A percentile compares a stretch with the other conserved stretches of the same genome.
These are phyloP conservation scores for Cloeon dipterum DNA, from an alignment of 2,888 invertebrate genomes.

Conservation along the genomic window DNA sequence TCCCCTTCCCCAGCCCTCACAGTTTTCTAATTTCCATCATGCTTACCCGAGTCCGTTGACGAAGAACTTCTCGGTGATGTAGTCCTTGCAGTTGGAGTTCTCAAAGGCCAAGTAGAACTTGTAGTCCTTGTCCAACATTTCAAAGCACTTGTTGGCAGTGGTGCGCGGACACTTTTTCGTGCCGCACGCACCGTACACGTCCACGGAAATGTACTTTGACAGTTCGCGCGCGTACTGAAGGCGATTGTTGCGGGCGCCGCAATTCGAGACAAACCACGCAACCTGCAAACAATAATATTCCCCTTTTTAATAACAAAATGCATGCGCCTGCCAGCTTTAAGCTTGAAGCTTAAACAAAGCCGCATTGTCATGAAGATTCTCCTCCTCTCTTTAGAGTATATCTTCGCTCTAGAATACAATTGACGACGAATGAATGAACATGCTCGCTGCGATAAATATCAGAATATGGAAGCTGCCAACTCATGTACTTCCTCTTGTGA, in stretches of 20 bases:
- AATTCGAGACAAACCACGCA: conserved; percentile 97
- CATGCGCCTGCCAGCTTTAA: too few relatives aligned
- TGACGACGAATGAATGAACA: too few relatives aligned
- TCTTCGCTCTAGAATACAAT: too few relatives aligned
- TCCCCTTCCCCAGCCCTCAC: too few relatives aligned
- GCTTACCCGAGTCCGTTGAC: conserved; percentile 77
- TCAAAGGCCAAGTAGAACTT: conserved; percentile 95
- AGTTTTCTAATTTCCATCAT: too few relatives aligned
- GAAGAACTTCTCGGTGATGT: conserved; percentile 92
- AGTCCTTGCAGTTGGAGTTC: conserved; percentile 89
- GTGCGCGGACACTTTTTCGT: conserved; percentile 61
- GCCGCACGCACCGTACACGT: conserved; percentile 83
- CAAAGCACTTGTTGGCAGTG: conserved; percentile 54
- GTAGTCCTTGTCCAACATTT: conserved; percentile 75
- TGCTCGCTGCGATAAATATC: too few relatives aligned
- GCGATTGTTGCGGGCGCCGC: conserved; percentile 76
- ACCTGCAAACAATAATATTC: conserved; percentile 25
- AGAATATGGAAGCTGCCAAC: too few relatives aligned
- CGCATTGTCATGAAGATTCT: too few relatives aligned
- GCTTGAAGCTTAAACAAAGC: too few relatives aligned
- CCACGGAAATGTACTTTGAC: conserved; percentile 59
- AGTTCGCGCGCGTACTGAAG: conserved; percentile 65
- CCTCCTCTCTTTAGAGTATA: too few relatives aligned
- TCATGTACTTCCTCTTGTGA: too few relatives aligned
- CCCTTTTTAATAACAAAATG: too few relatives aligned